Percentiles rank a stretch among this genome's conserved stretches.
These are phyloP conservation scores for Lypha dubia DNA, from an alignment of 2,888 invertebrate species.

Conservation along the genomic window DNA sequence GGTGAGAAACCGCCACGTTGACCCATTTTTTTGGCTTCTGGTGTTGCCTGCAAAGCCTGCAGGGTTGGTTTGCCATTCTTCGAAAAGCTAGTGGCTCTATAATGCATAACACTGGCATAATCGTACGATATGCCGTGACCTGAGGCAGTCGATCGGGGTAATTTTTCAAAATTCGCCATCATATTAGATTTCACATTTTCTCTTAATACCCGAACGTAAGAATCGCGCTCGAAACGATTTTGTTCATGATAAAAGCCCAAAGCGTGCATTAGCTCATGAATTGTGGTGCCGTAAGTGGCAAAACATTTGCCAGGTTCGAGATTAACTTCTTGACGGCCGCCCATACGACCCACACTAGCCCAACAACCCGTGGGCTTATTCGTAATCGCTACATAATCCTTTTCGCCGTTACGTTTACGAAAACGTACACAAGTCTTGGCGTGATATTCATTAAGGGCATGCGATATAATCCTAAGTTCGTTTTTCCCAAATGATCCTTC, in stretches of 20 bases:
- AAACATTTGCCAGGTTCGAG: constrained; percentile 90
- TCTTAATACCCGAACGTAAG: constrained; percentile 86
- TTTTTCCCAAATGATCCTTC: constrained; percentile 85
- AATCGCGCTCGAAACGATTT: constrained; percentile 89
- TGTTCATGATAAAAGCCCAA: constrained; percentile 92
- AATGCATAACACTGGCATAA: constrained; percentile 92
- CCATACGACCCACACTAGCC: constrained; percentile 90
- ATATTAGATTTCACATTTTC: constrained; percentile 87
- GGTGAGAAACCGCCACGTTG: constrained; percentile 80
- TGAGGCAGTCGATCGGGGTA: constrained; percentile 84
- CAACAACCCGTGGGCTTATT: constrained; percentile 89
- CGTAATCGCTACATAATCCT: constrained; percentile 88
- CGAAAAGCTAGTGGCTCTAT: constrained; percentile 90
- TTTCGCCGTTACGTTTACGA: constrained; percentile 86
- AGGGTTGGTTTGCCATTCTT: constrained; percentile 89
- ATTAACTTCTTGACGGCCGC: constrained; percentile 87
- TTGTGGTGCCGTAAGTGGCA: constrained; percentile 87
- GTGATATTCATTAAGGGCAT: constrained; percentile 90
- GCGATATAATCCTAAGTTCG: constrained; percentile 86
- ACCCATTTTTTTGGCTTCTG: constrained; percentile 77
- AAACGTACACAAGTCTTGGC: constrained; percentile 89
- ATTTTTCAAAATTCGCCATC: constrained; percentile 88
- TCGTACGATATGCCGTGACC: constrained; percentile 89
- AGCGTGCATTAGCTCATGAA: constrained; percentile 92
- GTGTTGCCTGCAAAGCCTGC: constrained; percentile 85